phyloP scores from a whole-genome alignment of 2,888 invertebrate species.

The Erannis defoliaria region DNA sequence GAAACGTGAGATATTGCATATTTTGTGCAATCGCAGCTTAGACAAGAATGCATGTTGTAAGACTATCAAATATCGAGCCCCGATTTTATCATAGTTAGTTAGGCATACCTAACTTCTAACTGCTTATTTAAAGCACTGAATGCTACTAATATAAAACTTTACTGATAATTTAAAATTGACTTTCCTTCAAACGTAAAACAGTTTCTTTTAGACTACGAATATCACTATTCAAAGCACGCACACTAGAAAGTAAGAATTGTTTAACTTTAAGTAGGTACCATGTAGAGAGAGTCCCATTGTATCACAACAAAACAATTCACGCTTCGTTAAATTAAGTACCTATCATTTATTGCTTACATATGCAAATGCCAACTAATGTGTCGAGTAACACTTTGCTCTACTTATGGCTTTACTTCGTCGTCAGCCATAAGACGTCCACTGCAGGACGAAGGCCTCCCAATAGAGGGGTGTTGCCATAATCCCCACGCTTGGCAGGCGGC shows the following conservation, averaged over 20 bases:
- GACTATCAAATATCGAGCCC: not conserved
- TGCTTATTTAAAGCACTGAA: not conserved
- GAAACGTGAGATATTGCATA: slow-evolving; percentile 1
- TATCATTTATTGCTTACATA: slow-evolving; percentile 4
- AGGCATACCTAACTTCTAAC: not conserved
- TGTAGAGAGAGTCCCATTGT: slow-evolving; percentile 44
- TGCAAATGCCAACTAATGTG: not conserved
- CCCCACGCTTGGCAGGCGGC: no score
- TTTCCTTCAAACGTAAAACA: slow-evolving; percentile 1
- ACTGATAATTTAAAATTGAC: slow-evolving; percentile 3
- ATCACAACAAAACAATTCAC: slow-evolving; percentile 40
- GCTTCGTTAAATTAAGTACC: slow-evolving; percentile 36
- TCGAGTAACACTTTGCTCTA: slow-evolving; percentile 11
- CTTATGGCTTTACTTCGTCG: no score
- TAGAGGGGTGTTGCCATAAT: no score
- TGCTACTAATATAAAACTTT: not conserved
- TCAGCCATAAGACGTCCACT: no score
- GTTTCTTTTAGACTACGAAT: slow-evolving; percentile 9
- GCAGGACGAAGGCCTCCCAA: no score
- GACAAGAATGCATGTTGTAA: not conserved
- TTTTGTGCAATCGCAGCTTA: not conserved
- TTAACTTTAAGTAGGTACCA: slow-evolving; percentile 35
- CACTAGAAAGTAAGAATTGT: slow-evolving; percentile 40
- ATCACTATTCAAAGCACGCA: slow-evolving; percentile 26
- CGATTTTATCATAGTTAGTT: not conserved